Evolutionary conservation across 2,113 vertebrate genomes (phyloP), one percentile per base, ranked within the genome.

Genomic region (Catharus bicknelli): DNA sequence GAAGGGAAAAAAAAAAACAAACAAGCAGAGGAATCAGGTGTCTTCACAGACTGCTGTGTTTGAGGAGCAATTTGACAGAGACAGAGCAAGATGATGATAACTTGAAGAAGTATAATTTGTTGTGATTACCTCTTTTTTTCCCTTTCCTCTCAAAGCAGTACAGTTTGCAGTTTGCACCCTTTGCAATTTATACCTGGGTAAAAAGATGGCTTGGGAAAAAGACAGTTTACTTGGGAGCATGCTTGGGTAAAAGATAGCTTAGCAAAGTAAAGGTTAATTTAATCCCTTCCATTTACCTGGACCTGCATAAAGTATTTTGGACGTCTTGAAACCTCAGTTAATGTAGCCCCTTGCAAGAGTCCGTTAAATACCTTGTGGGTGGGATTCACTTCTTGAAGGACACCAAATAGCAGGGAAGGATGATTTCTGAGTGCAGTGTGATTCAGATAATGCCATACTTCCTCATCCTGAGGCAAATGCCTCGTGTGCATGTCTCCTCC

Each of bases 31-130:
- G 85, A 96, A 94, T 97, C 72, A 83, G 92, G 87, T 94, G 89
- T 55, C 63, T 95, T 97, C 90, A 72, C 91, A 97, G 94, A 95
- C 96, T 96, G 96, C 97, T 97, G 95, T 97, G 96, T 97, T 97
- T 95, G 96, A 97, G 93, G 96, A 97, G 97, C 97, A 97, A 97
- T 97, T 97, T 98, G 96, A 98, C 96, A 92, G 97, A 97, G 96
- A 98, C 96, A 92, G 97, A 97, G 95, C 88, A 97, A 97, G 96
- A 97, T 97, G 97, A 98, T 98, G 97, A 97, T 97, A 97, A 98
- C 96, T 96, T 96, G 94, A 94, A 97, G 95, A 98, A 97, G 96
- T 96, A 96, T 98, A 97, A 98, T 98, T 98, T 97, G 96, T 97
- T 42, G 63, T 97, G 97, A 98, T 98, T 98, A 96, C 95, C 95